A percentile compares a stretch with the other conserved stretches of the same genome.
Conservation (phyloP, 2,797 vertebrate genomes). For the Rhinoraja longicauda region DNA sequence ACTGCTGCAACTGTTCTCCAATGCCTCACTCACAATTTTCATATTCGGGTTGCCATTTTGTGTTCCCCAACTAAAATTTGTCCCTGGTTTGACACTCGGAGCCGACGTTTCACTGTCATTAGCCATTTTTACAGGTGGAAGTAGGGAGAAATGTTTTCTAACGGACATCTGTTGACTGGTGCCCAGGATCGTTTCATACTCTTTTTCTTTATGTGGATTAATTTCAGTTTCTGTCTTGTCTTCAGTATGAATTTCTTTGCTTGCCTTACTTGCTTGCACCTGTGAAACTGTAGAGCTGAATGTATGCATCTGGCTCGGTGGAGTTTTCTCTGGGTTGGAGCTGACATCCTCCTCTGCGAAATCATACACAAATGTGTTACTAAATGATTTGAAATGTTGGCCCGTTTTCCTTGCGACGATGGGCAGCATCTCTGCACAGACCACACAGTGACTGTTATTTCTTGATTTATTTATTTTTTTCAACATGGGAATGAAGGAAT, state of each 20-base stretch:
- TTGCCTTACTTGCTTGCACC: not conserved
- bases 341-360: constrained; percentile 39
- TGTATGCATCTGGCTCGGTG: constrained; percentile 33
- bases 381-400: not conserved
- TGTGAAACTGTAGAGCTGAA: not conserved
- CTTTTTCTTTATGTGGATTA: constrained; percentile 37
- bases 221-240: not conserved
- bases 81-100: not conserved
- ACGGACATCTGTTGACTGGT: constrained; percentile 40
- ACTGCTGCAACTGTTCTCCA: constrained; percentile 34
- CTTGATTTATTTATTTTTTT: constrained; percentile 54
- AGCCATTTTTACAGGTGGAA: constrained; percentile 55
- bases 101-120: constrained; percentile 21
- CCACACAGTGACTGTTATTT: constrained; percentile 46
- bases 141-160: constrained; percentile 50
- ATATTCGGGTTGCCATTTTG: not conserved
- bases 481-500: constrained; percentile 56
- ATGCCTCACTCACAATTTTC: constrained; percentile 34
- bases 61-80: not conserved
- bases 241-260: not conserved
- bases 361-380: not conserved
- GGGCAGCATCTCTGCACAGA: constrained; percentile 50
- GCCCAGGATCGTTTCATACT: not conserved
- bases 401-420: constrained; percentile 41
- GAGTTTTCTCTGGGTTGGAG: not conserved